phyloP scores from a whole-genome alignment of 1,140 invertebrate genomes.

The Drosophila fuyamai region DNA sequence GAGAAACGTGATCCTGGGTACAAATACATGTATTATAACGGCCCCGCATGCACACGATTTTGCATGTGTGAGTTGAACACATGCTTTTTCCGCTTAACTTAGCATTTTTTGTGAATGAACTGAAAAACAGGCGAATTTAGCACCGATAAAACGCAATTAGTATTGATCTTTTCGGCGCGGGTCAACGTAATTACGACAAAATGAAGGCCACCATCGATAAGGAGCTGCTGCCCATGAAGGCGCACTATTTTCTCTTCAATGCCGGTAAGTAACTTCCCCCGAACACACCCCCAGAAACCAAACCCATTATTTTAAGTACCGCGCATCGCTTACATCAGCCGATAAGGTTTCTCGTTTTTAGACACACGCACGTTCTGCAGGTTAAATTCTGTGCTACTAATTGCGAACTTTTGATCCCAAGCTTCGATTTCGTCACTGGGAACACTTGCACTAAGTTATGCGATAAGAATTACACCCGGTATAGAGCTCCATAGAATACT shows the following conservation, averaged over 20 bases:
- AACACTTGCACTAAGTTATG: slow-evolving; percentile 7
- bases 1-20: slow-evolving; percentile 63
- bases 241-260: slow-evolving; percentile 94
- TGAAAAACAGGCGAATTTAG: slow-evolving; percentile 5
- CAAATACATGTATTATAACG: slow-evolving; percentile 10
- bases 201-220: slow-evolving; percentile 87
- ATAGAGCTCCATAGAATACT: not conserved
- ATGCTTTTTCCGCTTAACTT: slow-evolving; percentile 29
- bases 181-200: slow-evolving; percentile 22
- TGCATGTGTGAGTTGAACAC: slow-evolving; percentile 17
- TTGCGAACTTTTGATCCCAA: slow-evolving; percentile 5
- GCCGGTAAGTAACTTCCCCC: slow-evolving; percentile 88
- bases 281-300: not conserved
- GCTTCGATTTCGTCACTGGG: slow-evolving; percentile 1
- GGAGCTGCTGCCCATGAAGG: slow-evolving; percentile 93
- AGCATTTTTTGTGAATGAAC: slow-evolving; percentile 43
- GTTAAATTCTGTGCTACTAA: not conserved
- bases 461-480: slow-evolving; percentile 29
- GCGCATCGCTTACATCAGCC: slow-evolving; percentile 42
- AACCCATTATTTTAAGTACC: slow-evolving; percentile 39
- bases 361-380: slow-evolving; percentile 27
- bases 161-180: slow-evolving; percentile 34
- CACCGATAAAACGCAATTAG: slow-evolving; percentile 12
- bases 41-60: slow-evolving; percentile 1
- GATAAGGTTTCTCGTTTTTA: slow-evolving; percentile 23